Conservation (phyloP, 1,140 invertebrate genomes). For the Pogonognathellus flavescens region DNA sequence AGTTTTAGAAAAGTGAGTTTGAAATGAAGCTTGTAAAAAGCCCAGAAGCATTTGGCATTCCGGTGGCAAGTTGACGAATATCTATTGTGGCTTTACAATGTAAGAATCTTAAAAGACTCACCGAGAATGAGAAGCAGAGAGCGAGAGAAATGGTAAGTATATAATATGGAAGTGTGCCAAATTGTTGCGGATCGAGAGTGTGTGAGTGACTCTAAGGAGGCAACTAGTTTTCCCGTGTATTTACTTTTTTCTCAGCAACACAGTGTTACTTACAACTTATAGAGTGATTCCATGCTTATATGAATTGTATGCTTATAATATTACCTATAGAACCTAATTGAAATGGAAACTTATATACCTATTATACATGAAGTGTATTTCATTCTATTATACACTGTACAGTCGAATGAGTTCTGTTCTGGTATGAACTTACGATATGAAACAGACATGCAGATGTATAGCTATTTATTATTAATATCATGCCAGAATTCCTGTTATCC, state of each 20-base stretch:
- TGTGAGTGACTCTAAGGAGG: constrained; percentile 39
- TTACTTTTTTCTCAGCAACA: neutral
- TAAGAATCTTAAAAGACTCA: constrained; percentile 8
- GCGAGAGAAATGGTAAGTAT: neutral
- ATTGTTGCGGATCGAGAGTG: constrained; percentile 30
- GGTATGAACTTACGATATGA: no score
- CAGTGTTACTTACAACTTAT: neutral
- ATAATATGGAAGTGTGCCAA: constrained; percentile 17
- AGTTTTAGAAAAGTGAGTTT: neutral
- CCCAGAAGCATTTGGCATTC: constrained; percentile 35
- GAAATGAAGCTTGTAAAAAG: constrained; percentile 12
- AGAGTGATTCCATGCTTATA: no score
- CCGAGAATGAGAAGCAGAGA: neutral
- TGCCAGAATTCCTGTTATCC: no score
- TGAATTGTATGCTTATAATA: no score
- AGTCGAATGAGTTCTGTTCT: no score
- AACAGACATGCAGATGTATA: no score
- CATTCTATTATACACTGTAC: no score
- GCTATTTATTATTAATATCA: no score
- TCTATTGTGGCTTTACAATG: neutral
- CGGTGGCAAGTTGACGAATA: constrained; percentile 26
- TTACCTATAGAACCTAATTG: no score
- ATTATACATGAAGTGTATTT: no score
- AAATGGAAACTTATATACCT: no score
- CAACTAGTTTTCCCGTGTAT: neutral